Conservation (phyloP, 2,113 vertebrate genomes). For the Anarrhichthys ocellatus region DNA sequence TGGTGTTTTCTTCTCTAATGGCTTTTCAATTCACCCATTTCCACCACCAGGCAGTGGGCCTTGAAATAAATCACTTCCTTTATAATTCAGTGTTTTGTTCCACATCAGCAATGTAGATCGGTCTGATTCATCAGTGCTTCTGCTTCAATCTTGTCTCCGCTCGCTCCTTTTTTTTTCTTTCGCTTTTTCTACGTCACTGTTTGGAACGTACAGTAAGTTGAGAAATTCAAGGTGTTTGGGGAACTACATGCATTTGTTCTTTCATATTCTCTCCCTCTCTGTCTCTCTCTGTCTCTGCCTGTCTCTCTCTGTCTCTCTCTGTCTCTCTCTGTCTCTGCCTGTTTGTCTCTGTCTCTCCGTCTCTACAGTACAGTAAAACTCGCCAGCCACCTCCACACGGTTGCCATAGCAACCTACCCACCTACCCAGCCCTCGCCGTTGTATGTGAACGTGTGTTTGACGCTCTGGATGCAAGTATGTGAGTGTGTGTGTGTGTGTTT, state of each 20-base stretch:
- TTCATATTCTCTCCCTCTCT: slow-evolving; percentile 23
- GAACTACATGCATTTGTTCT: background rate
- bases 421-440: slow-evolving; percentile 24
- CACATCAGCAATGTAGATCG: slow-evolving; percentile 44
- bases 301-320: slow-evolving; percentile 29
- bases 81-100: slow-evolving; percentile 25
- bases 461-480: background rate
- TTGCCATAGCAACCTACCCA: slow-evolving; percentile 66
- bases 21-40: slow-evolving; percentile 54
- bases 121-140: slow-evolving; percentile 39
- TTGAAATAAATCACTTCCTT: slow-evolving; percentile 59
- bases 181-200: background rate
- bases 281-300: background rate
- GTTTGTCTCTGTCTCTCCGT: slow-evolving; percentile 28
- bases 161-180: background rate
- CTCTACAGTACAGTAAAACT: slow-evolving; percentile 46
- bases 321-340: background rate
- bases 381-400: slow-evolving; percentile 52
- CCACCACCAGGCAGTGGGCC: slow-evolving; percentile 42
- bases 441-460: background rate
- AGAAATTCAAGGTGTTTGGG: slow-evolving; percentile 26
- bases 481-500: background rate
- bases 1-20: slow-evolving; percentile 59
- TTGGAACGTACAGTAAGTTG: slow-evolving; percentile 4
- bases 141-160: background rate